Evolutionary conservation across 2,888 invertebrate genomes (phyloP).

Genomic region (Subacronicta megacephala): DNA sequence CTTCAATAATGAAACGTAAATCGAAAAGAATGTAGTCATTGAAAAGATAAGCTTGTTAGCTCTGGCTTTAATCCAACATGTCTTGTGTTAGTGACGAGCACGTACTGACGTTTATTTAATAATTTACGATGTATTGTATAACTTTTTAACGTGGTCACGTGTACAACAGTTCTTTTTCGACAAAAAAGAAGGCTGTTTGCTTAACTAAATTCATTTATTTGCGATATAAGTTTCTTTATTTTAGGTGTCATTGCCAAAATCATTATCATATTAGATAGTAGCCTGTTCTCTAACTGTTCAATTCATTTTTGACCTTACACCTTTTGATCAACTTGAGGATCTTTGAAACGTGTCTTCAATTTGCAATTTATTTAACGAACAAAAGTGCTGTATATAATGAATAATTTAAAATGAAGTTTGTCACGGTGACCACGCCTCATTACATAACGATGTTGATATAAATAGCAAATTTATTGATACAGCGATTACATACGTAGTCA

Average conservation of each 20-base stretch:
- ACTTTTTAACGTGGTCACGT: slow-evolving; percentile 33
- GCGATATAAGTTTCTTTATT: slow-evolving; percentile 9
- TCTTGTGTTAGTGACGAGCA: slow-evolving; percentile 37
- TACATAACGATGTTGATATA: slow-evolving; percentile 50
- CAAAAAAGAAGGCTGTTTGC: slow-evolving; percentile 37
- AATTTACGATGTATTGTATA: slow-evolving; percentile 49
- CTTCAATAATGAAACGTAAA: slow-evolving; percentile 56
- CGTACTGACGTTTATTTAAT: slow-evolving; percentile 42
- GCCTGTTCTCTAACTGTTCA: not conserved
- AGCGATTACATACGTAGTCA: slow-evolving; percentile 64
- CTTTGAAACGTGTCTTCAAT: slow-evolving; percentile 5
- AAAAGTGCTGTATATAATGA: slow-evolving; percentile 2
- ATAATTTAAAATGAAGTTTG: slow-evolving; percentile 23
- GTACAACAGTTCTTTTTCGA: slow-evolving; percentile 20
- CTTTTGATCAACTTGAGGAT: slow-evolving; percentile 7
- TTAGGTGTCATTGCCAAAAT: slow-evolving; percentile 18
- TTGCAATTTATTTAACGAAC: slow-evolving; percentile 5
- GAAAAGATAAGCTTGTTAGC: slow-evolving; percentile 42
- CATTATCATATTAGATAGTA: slow-evolving; percentile 1
- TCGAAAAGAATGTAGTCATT: slow-evolving; percentile 49
- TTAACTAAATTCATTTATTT: slow-evolving; percentile 5
- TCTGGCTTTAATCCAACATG: slow-evolving; percentile 66
- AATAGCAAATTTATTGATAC: slow-evolving; percentile 57
- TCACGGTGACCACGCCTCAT: slow-evolving; percentile 39
- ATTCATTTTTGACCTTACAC: not conserved